Evolutionary conservation across 2,113 vertebrate species (phyloP).

Genomic region (Apteryx owenii): DNA sequence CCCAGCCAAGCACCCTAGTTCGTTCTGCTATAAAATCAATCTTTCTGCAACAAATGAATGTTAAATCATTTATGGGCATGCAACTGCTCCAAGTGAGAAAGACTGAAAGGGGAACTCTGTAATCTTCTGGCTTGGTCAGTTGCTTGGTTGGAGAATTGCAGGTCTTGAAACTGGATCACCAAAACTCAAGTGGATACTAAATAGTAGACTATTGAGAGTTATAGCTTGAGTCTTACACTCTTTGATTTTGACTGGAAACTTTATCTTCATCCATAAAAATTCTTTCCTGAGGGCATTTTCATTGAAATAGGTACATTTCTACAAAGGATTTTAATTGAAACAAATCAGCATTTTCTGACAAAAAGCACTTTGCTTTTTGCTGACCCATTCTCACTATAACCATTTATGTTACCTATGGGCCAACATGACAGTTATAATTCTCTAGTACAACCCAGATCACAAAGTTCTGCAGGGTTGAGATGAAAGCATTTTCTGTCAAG

Average conservation of each 20-base stretch:
- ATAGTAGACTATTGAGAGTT: not conserved
- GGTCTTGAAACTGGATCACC: not conserved
- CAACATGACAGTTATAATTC: not conserved
- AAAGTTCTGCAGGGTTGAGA: not conserved
- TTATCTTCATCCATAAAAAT: not conserved
- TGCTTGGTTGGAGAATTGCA: rapidly evolving
- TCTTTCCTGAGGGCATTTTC: not conserved
- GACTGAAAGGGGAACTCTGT: not conserved
- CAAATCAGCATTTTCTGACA: not conserved
- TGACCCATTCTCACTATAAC: not conserved
- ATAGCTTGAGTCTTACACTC: not conserved
- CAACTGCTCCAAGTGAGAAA: not conserved
- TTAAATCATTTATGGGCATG: not conserved
- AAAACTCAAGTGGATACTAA: not conserved
- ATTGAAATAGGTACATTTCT: not conserved
- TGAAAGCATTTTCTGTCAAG: not conserved
- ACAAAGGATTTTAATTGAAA: not conserved
- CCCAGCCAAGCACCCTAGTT: not conserved
- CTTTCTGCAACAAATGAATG: not conserved
- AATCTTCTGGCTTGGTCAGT: not conserved
- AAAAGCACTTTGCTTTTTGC: not conserved
- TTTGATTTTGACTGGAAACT: not conserved
- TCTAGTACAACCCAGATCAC: too few relatives aligned
- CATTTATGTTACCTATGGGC: not conserved
- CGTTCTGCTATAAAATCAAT: not conserved